Evolutionary conservation across 2,797 vertebrate species (phyloP), one percentile per base, ranked within the genome.

Genomic region (Cyprinodon diabolis): DNA sequence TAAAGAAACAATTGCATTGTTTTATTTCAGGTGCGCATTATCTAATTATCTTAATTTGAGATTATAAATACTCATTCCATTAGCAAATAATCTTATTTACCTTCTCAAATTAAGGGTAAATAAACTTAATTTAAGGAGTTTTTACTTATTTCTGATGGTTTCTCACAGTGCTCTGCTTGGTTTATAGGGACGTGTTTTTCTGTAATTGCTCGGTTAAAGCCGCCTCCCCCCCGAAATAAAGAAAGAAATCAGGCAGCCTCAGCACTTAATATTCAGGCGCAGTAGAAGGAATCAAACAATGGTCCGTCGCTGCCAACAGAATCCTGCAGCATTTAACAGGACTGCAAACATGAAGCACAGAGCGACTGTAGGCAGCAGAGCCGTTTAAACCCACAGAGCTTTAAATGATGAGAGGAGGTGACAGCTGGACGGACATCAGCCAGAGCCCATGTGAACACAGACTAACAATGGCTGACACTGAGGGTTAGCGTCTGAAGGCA

Each of bases 381-480:
- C 25, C 6, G 56, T 30, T 35, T 35, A 57, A 57, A 57, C 14
- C 56, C 56, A 58, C 11, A 60, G 62, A 66, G 82, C 68, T 79
- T 77, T 77, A 76, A 79, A 74, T 69, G 75, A 83, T 78, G 69
- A 73, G 72, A 84, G 77, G 75, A n/a, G 11, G 66, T 79, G 81
- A 88, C 85, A 87, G 82, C 13, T 3, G 76, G 35, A 67, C 87
- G 87, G 87, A 84, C 71, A 23, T 43, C 52, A 75, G 87, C 89
- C 89, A 88, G 76, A 30, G 35, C 67, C 75, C 77, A 55, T 71
- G 72, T 71, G 82, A 76, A 79, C 69, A 76, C 69, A 68, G 2
- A 25, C 66, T 19, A 77, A 71, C 76, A 74, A 69, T 63, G 74
- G 76, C 78, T 76, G 81, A 75, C 86, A 82, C 71, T 14, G 12